Base-by-base conservation (phyloP, 2,113 vertebrate genomes). In the Macroglossus sobrinus region DNA sequence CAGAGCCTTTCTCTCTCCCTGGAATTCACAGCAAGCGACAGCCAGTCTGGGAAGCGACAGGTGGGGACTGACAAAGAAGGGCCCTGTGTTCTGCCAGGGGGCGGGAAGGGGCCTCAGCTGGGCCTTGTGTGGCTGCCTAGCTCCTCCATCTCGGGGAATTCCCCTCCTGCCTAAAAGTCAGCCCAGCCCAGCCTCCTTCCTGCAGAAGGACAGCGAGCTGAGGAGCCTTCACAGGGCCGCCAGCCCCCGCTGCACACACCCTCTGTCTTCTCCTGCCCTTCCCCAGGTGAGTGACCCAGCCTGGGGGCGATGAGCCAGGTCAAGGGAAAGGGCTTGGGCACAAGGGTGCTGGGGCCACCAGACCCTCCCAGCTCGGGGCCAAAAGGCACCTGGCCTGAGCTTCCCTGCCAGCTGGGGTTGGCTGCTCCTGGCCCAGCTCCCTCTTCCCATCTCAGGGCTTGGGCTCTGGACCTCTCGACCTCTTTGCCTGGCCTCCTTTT, bases 161-260 rank as follows among this genome's bases (percentile, higher is more conserved):
- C 98, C 98, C 98, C 98, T 97, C 96, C 98, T 97, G 98, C 97
- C 98, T 98, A 97, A 98, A 98, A 98, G 98, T 97, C 98, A 98
- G 96, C 98, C 76, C 97, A 86, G 97, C 97, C 94, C 97, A 94
- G 98, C 97, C 26, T 91, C 90, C 98, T 98, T 98, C 98, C 98
- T 96, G 97, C 94, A 96, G 93, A 98, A 63, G 94, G 89, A 74
- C 98, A 87, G 91, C 1, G 40, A 92, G 80, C 82, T 0, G 33
- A 76, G 57, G 43, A 81, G 78, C 40, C 80, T 85, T 57, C 94
- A 4, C 82, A 40, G 61, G 82, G 81, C 26, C 61, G 5, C 59
- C 76, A 35, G 69, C 53, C 89, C 74, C 89, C 10, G 3, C 89
- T 59, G 13, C 19, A 1, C 33, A 6, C 2, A 4, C 84, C 63